phyloP scores from a whole-genome alignment of 2,113 vertebrate genomes.

The Melanerpes formicivorus region DNA sequence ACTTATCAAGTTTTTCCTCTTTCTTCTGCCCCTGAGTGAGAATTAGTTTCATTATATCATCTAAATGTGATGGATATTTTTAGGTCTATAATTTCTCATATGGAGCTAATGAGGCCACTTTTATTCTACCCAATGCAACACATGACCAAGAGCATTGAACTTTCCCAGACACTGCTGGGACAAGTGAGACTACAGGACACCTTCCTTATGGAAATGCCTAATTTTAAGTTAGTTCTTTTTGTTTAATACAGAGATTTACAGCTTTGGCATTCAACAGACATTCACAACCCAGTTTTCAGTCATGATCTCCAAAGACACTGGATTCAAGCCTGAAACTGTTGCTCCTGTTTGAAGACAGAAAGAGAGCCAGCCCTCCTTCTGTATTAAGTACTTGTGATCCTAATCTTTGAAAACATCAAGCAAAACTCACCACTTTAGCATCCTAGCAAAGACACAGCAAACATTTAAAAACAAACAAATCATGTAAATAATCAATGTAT shows the following conservation, averaged over 20 bases:
- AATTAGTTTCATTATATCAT: slow-evolving; percentile 12
- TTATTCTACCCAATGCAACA: neutral
- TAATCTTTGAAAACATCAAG: slow-evolving; percentile 7
- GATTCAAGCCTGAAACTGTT: slow-evolving; percentile 17
- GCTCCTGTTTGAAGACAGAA: neutral
- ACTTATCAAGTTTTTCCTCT: neutral
- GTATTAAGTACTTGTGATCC: neutral
- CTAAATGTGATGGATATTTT: slow-evolving; percentile 36
- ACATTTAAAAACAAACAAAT: neutral
- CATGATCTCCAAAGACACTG: neutral
- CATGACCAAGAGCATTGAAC: neutral
- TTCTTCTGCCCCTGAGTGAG: slow-evolving; percentile 24
- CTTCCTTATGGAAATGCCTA: neutral
- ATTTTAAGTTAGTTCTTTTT: neutral
- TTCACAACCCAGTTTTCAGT: neutral
- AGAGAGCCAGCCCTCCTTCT: neutral
- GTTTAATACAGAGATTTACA: neutral
- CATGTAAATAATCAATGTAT: neutral
- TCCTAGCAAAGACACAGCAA: neutral
- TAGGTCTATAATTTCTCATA: slow-evolving; percentile 28
- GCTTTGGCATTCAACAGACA: neutral
- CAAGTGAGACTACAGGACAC: neutral
- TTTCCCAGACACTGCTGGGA: neutral
- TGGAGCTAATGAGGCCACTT: slow-evolving; percentile 1
- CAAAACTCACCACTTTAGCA: neutral